Base-by-base conservation (phyloP, 2,797 vertebrate genomes). In the Chrysolophus pictus region DNA sequence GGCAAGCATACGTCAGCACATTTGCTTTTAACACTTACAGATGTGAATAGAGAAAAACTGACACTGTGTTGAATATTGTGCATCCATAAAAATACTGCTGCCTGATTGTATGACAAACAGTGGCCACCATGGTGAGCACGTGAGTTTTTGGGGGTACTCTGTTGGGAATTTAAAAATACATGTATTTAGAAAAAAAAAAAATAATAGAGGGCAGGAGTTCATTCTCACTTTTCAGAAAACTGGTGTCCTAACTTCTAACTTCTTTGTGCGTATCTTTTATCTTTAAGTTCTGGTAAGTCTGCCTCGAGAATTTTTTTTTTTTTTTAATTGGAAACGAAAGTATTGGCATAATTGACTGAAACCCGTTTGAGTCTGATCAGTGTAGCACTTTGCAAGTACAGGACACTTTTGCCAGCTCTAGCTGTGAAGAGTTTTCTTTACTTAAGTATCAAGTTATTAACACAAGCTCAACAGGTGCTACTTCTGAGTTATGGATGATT, bases 401-500 rank as follows among this genome's bases (percentile, higher is more conserved):
- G 37, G 19, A 11, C 71, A 14, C 71, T 94, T 93, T 83, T 85
- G 60, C n/a, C 4, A 11, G 31, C 31, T 65, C 23, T 46, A 58
- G 14, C 68, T 62, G 41, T 2, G 3, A 49, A 74, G 72, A 47
- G 55, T 90, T 90, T 81, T 69, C 60, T 90, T 95, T 85, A 46
- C 55, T 88, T 18, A 49, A 86, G 42, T 79, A 42, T 84, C 5
- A 39, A 12, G 65, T 78, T 76, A 44, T 90, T 91, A 90, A 81
- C 73, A 59, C 31, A 84, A 88, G 78, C 64, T 29, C 65, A 95
- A 80, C 81, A 87, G 93, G 90, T 91, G 72, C 75, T 89, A 55
- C 69, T 65, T 89, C 29, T 96, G 75, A 93, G 89, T 93, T 88
- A 86, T 84, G 87, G 51, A 70, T 95, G 87, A 78, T 86, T 78